Evolutionary conservation across 2,113 vertebrate species (phyloP), one percentile per base, ranked within the genome.

Genomic region (Halcyon senegalensis): DNA sequence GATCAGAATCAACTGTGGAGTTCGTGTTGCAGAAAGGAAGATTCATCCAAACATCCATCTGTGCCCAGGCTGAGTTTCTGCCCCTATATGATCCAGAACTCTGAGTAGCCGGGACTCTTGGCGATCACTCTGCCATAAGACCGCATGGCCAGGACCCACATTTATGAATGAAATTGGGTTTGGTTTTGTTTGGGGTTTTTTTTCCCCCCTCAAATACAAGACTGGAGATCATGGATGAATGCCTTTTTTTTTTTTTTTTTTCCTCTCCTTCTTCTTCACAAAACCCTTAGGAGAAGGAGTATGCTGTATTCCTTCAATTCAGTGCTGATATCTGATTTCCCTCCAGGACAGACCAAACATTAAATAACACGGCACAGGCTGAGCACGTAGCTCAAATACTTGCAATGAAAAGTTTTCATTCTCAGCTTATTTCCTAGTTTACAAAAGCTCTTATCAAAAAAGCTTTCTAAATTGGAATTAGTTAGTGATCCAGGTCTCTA

Each of bases 381-480:
- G 66, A 96, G 75, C 10, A 28, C 1, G 0, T 60, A 90, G 89
- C 88, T 91, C 41, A 94, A 96, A 90, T 41, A 87, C 66, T 88
- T 76, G 16, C 68, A 89, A 93, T 89, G 81, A 91, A 93, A 96
- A 96, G 55, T 95, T 96, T 97, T 97, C 74, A 86, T 92, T 78
- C 94, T 94, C 72, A 95, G 69, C 63, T 97, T 92, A 85, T 94
- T 97, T 96, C 80, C 64, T 96, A 93, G 95, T 96, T 98, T 97
- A 96, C 90, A 97, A 97, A 98, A 95, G 85, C 82, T 90, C 93
- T 95, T 97, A 98, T 97, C 91, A 91, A 96, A 96, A 97, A 97
- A 94, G 82, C 93, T 91, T 88, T 96, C 90, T 98, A 97, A 98
- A 97, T 97, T 98, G 91, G 96, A 98, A 96, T 97, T 97, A 97